phyloP scores from a whole-genome alignment of 2,113 vertebrate species.

The Geococcyx californianus region DNA sequence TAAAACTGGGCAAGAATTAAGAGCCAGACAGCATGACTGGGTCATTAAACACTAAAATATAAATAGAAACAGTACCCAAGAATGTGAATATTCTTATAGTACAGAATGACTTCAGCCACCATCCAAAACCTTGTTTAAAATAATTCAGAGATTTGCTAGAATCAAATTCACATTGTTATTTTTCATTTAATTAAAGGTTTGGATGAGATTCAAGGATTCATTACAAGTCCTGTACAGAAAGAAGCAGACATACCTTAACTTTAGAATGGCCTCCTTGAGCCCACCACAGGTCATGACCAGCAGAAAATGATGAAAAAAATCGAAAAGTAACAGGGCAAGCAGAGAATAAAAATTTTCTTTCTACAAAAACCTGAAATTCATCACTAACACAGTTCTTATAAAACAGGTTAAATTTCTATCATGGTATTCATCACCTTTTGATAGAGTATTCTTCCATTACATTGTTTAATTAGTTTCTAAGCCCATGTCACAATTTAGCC shows the following conservation, averaged over 20 bases:
- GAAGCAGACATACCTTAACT: neutral
- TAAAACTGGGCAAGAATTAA: slow-evolving; percentile 1
- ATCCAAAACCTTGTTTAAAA: neutral
- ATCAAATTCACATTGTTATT: neutral
- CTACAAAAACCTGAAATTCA: neutral
- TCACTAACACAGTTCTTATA: neutral
- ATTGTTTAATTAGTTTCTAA: neutral
- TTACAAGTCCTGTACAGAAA: neutral
- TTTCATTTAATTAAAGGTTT: neutral
- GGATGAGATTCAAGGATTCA: neutral
- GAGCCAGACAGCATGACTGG: neutral
- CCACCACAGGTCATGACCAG: neutral
- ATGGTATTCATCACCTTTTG: neutral
- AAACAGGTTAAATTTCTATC: neutral
- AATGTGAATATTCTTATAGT: neutral
- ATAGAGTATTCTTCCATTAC: neutral
- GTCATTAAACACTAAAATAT: neutral
- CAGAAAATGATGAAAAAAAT: neutral
- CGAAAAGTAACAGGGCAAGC: neutral
- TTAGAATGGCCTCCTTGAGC: neutral
- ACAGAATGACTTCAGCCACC: neutral
- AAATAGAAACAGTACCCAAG: neutral
- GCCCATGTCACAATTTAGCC: no score
- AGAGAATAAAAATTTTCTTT: neutral
- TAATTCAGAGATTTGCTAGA: neutral